Conservation (phyloP, 35 echinoderm and acorn worm species). For the Acanthaster planci region DNA sequence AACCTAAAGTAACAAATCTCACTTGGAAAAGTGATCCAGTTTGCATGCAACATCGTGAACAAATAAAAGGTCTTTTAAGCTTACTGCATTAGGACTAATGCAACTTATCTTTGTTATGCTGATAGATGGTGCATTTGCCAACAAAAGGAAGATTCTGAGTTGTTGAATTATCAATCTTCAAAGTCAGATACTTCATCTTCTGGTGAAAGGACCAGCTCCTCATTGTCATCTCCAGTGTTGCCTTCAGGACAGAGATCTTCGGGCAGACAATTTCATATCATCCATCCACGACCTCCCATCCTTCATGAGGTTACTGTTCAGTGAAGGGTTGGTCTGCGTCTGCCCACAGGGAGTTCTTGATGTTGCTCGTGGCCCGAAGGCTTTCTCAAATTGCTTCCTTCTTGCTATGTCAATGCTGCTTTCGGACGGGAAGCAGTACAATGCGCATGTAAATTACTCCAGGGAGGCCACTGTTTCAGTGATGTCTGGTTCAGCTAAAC, state of each 20-base stretch:
- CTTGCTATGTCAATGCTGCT: background rate
- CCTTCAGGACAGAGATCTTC: background rate
- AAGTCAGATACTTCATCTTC: background rate
- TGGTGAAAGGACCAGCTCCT: background rate
- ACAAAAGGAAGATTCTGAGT: no score
- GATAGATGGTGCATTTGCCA: no score
- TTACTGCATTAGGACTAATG: no score
- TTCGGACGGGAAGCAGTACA: background rate
- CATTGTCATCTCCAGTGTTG: background rate
- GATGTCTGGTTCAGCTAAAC: background rate
- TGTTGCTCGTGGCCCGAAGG: background rate
- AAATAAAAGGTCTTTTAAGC: no score
- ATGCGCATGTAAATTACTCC: no score
- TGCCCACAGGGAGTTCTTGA: background rate
- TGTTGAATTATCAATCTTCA: no score
- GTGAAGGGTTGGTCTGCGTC: background rate
- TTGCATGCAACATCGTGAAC: no score
- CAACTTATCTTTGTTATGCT: no score
- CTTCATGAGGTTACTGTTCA: background rate
- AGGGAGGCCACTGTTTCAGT: background rate
- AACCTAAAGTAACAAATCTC: no score
- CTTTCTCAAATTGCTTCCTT: background rate
- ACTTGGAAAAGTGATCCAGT: no score
- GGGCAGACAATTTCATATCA: background rate
- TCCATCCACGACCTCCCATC: background rate